Evolutionary conservation across 2,888 invertebrate species (phyloP).

Genomic region (Dexiosoma caninum): DNA sequence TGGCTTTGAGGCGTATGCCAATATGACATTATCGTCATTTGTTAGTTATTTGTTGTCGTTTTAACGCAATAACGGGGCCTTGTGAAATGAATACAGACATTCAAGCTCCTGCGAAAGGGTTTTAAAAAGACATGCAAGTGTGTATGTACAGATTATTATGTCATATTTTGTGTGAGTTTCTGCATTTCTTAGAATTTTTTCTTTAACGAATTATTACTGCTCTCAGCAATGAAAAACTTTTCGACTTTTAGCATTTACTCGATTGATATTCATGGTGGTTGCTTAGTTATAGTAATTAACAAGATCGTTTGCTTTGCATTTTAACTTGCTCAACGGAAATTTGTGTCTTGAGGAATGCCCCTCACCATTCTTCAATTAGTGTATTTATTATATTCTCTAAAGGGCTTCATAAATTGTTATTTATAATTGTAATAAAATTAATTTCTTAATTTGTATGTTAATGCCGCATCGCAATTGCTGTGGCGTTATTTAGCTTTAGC

Average conservation of each 20-base stretch:
- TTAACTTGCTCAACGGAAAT: slow-evolving; percentile 14
- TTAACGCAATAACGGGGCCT: slow-evolving; percentile 59
- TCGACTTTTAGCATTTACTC: not conserved
- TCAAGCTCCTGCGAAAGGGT: not conserved
- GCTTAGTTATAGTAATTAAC: slow-evolving; percentile 53
- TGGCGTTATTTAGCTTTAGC: too few species aligned
- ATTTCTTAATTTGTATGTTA: slow-evolving; percentile 54
- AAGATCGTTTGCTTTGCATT: slow-evolving; percentile 50
- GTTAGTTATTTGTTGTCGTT: slow-evolving; percentile 43
- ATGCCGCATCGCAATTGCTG: not conserved
- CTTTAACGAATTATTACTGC: slow-evolving; percentile 36
- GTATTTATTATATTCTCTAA: not conserved
- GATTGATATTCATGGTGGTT: slow-evolving; percentile 49
- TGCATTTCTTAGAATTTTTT: slow-evolving; percentile 31
- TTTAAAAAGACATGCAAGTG: too few species aligned
- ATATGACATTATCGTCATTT: slow-evolving; percentile 57
- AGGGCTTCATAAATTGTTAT: slow-evolving; percentile 29
- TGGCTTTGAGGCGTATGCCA: slow-evolving; percentile 62
- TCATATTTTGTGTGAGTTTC: slow-evolving; percentile 25
- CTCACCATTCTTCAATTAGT: not conserved
- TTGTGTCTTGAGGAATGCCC: slow-evolving; percentile 27
- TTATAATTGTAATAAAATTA: slow-evolving; percentile 29
- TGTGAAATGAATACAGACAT: not conserved
- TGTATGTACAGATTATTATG: slow-evolving; percentile 42
- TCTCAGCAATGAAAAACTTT: not conserved